Base-by-base conservation (phyloP, 2,797 vertebrate genomes). In the Halcyon leucocephala region DNA sequence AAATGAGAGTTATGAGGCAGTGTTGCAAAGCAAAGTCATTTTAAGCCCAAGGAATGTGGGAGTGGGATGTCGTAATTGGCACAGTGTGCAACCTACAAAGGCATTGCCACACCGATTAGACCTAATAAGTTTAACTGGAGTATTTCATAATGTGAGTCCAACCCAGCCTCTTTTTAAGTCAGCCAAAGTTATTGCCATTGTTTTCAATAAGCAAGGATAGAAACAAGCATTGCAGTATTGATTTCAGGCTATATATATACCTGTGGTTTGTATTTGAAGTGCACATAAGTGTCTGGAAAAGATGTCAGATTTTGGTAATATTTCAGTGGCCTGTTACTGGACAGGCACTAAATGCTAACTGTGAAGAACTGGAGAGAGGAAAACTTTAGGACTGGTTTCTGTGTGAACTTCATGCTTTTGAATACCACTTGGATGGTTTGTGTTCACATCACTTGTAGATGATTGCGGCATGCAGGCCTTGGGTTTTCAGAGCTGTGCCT, bases 81-180 rank as follows among this genome's bases (percentile, higher is more conserved):
- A 14, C 33, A 83, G 61, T 64, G 22, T 17, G 74, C 60, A 87
- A 51, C 2, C 3, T 44, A 44, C 20, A 54, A 70, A 83, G 82
- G 29, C 35, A 62, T 93, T 92, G 71, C 72, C 87, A 78, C 42
- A 72, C 46, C 1, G 5, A 79, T 94, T 91, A 86, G 24, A 88
- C 26, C 58, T 91, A 81, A 22, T 74, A 65, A 65, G 82, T 82
- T 80, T 79, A 92, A 92, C 82, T 52, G 39, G 65, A 86, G 33
- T 72, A 31, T 97, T 96, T 94, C 93, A 62, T 69, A 91, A 96
- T 2, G 0, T 48, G 20, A 58, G 61, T 92, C 58, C 76, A 86
- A 69, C 85, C 51, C 69, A 67, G 54, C 65, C n/a, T 81, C 65
- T 73, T 92, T 71, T 87, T 35, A 61, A 92, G 60, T 13, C 21